Percentiles rank a stretch among this genome's conserved stretches.
These are phyloP conservation scores for Polypedilum pembai DNA, from an alignment of 1,140 invertebrate species.

Conservation along the genomic window DNA sequence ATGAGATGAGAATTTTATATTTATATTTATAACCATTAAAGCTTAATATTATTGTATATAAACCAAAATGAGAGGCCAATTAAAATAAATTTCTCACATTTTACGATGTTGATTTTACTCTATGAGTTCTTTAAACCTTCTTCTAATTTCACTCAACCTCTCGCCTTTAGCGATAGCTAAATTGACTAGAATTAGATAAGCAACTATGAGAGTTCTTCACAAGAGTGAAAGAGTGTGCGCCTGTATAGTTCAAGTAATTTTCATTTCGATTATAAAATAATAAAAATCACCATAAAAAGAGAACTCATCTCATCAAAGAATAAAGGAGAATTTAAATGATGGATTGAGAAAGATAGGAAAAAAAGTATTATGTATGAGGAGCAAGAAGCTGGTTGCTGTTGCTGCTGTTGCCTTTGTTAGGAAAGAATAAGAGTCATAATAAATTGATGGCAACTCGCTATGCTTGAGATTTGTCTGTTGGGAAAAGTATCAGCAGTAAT, in stretches of 20 bases:
- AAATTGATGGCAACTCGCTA: too few species aligned
- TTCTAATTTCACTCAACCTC: background rate
- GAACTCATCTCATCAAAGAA: too few species aligned
- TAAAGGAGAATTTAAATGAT: too few species aligned
- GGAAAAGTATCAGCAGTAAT: too few species aligned
- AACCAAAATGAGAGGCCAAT: conserved; percentile 10
- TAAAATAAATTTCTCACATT: conserved; percentile 19
- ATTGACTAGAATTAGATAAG: conserved; percentile 1
- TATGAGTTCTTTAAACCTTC: background rate
- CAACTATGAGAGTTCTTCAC: background rate
- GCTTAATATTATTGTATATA: background rate
- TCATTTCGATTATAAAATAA: conserved; percentile 19
- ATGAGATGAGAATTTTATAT: too few species aligned
- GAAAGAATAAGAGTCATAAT: too few species aligned
- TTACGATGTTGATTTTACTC: conserved; percentile 12
- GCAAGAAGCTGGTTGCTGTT: too few species aligned
- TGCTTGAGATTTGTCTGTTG: too few species aligned
- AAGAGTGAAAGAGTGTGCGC: background rate
- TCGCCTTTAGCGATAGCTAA: background rate
- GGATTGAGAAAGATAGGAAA: too few species aligned
- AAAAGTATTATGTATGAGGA: too few species aligned
- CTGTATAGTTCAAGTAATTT: background rate
- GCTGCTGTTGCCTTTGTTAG: too few species aligned
- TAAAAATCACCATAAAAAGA: background rate
- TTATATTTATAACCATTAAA: too few species aligned